These are phyloP conservation scores for Danio albolineatus DNA, from an alignment of 2,797 vertebrate species.

Conservation along the genomic window DNA sequence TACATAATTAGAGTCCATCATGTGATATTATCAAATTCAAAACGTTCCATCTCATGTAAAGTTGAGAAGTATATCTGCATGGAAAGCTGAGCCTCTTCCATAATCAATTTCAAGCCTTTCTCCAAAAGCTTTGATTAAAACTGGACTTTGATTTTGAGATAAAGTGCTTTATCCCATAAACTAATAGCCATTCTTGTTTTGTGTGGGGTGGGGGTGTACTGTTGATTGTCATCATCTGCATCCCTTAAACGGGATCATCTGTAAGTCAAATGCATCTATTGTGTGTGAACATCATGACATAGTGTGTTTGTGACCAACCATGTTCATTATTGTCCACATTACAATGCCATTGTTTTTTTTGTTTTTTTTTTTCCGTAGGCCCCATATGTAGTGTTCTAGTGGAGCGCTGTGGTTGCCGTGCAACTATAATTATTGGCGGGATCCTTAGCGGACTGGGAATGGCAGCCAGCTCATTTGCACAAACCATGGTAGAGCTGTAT, in stretches of 20 bases:
- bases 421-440: constrained; percentile 82
- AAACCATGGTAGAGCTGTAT: constrained; percentile 80
- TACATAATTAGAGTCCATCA: too few relatives aligned
- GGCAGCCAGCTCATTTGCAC: constrained; percentile 81
- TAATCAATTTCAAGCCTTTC: neutral
- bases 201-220: too few relatives aligned
- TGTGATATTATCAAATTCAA: too few relatives aligned
- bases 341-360: constrained; percentile 49
- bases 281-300: constrained; percentile 27
- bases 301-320: constrained; percentile 14
- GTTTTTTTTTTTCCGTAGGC: constrained; percentile 75
- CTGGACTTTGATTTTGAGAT: neutral
- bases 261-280: constrained; percentile 56
- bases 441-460: constrained; percentile 84
- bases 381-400: constrained; percentile 87
- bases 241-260: constrained; percentile 54
- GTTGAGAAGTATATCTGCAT: neutral
- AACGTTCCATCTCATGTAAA: neutral
- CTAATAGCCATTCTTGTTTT: neutral
- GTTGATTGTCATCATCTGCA: constrained; percentile 44
- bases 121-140: neutral
- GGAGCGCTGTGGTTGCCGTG: constrained; percentile 81
- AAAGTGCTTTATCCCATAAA: neutral
- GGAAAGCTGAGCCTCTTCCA: neutral
- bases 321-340: constrained; percentile 35